Evolutionary conservation across 2,797 vertebrate genomes (phyloP).

Genomic region (Halcyon chelicuti): DNA sequence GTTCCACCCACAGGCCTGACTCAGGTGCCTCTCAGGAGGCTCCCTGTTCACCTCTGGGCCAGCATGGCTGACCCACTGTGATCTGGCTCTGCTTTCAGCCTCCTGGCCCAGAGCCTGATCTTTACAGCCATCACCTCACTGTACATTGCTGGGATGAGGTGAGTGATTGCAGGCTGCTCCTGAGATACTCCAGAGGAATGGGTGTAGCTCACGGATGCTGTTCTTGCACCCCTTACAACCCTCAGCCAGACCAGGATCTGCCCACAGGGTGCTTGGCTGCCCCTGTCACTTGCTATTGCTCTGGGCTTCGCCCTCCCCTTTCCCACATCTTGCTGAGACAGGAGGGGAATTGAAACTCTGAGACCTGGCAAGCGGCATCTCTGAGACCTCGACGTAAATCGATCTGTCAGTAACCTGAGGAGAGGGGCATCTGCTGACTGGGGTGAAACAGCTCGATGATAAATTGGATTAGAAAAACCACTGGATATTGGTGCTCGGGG

Average conservation of each 20-base stretch:
- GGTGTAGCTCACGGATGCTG: not conserved
- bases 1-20: too few species aligned
- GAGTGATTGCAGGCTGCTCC: not conserved
- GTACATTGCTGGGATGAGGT: accelerated
- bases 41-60: not conserved
- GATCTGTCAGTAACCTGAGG: not conserved
- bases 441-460: not conserved
- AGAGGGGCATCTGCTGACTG: slow-evolving; percentile 50
- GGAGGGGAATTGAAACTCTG: not conserved
- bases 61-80: accelerated
- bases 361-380: not conserved
- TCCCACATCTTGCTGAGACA: not conserved
- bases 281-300: not conserved
- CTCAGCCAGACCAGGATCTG: not conserved
- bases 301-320: not conserved
- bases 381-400: not conserved
- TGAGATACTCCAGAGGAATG: accelerated
- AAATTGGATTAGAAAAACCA: slow-evolving; percentile 29
- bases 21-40: not conserved
- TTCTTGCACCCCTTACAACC: not conserved
- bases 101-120: not conserved
- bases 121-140: accelerated
- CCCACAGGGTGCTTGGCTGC: not conserved
- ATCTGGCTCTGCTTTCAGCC: not conserved
- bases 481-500: not conserved